Base-by-base conservation (phyloP, 2,888 invertebrate genomes). In the Cheilosia vernalis region DNA sequence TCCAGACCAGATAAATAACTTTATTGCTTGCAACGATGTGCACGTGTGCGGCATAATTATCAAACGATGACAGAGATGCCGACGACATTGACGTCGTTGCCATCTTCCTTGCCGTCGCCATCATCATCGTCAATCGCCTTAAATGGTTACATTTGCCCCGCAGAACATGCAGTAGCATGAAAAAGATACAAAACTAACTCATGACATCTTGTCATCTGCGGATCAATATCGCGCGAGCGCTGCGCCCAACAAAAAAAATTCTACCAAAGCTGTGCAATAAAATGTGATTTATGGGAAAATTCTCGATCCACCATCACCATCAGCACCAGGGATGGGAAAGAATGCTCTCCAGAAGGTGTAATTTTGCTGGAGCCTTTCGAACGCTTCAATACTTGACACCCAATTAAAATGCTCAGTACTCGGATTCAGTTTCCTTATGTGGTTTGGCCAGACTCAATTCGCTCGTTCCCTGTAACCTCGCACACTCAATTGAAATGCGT, bases 1-100 rank as follows among this genome's bases (percentile, higher is more conserved):
- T 78, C 55, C 55, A 51, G 63, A 64, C 70, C 42, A 79, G 56
- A 82, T 72, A 73, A 82, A 88, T 78, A 78, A 78, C 80, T 73
- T 81, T 74, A 74, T 74, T 81, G 64, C 78, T 51, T 79, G 78
- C 78, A 73, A 81, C 83, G 72, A 78, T 67, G n/a, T 87, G 84
- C 87, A 87, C 87, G 87, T 87, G 87, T 76, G 63, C 83, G 78
- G 87, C 84, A 87, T 87, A 87, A 81, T 87, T 84, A 87, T 80
- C 67, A 72, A 56, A 55, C 70, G 56, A 70, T 70, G 63, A 78
- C 78, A 78, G 78, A 70, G 70, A 56, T 47, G 78, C 70, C 70
- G 63, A 63, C 78, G 63, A 63, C 78, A 40, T 55, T 55, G 30
- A 44, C 61, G 17, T 40, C 37, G 55, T 19, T 15, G 51, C 44